These are phyloP conservation scores for Crematogaster levior DNA, from an alignment of 2,888 invertebrate genomes.

Conservation along the genomic window DNA sequence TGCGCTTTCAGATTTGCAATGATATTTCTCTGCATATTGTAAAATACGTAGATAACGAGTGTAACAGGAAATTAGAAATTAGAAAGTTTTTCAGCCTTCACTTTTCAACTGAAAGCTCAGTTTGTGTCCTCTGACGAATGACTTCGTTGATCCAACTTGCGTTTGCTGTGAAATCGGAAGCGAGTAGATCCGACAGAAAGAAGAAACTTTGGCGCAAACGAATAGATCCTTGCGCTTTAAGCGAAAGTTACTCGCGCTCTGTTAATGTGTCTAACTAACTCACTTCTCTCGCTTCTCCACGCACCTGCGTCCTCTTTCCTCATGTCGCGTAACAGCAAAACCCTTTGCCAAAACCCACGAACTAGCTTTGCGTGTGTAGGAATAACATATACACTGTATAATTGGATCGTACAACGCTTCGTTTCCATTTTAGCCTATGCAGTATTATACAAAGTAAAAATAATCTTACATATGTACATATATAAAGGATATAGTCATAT, in stretches of 20 bases:
- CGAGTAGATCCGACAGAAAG: constrained; percentile 34
- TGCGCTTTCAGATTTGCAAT: background rate
- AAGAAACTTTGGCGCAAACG: constrained; percentile 66
- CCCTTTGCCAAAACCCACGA: constrained; percentile 18
- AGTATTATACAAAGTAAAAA: constrained; percentile 14
- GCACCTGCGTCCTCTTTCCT: constrained; percentile 56
- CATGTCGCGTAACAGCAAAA: background rate
- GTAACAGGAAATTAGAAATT: constrained; percentile 43
- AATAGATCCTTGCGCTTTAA: constrained; percentile 47
- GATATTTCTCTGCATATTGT: constrained; percentile 23
- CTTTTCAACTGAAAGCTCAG: constrained; percentile 23
- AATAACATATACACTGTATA: constrained; percentile 29
- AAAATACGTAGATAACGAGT: constrained; percentile 45
- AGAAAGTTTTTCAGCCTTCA: constrained; percentile 36
- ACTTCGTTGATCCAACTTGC: constrained; percentile 39
- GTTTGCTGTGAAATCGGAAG: constrained; percentile 35
- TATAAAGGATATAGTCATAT: background rate
- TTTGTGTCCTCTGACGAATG: constrained; percentile 39
- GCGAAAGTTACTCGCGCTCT: constrained; percentile 62
- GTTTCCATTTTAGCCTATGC: constrained; percentile 13
- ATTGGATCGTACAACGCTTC: constrained; percentile 20
- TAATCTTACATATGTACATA: background rate
- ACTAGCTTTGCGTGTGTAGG: constrained; percentile 34
- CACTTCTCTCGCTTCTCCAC: constrained; percentile 64
- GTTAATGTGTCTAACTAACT: constrained; percentile 75